Base-by-base conservation (phyloP, 2,888 invertebrate species). In the Callyntrura guangdongensis region DNA sequence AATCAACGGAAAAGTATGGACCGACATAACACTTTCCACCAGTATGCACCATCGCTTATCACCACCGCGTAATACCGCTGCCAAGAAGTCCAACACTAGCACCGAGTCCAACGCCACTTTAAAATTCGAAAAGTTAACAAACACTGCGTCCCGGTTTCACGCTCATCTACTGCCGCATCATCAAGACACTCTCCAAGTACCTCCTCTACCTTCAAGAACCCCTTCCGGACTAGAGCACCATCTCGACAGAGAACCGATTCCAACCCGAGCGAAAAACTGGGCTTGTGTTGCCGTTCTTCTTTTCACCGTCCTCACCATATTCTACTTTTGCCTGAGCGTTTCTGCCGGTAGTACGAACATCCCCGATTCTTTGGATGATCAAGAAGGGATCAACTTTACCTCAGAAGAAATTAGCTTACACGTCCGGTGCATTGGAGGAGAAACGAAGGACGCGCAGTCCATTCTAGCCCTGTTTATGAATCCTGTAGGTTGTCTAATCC, bases 221-320 rank as follows among this genome's bases (percentile, higher is more conserved):
- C 17, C 36, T 1, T 14, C 27, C 14, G 59, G 27, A 8, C 36
- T 69, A 9, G 27, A 49, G 2, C 49, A 77, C 53, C 22, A 53
- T 4, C 8, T 77, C 0, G 4, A n/a, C 49, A 64, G 22, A 12
- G 53, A 77, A 25, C 77, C 53, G 0, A 14, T 72, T 20, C 72
- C 72, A 72, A 17, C 17, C 17, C n/a, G 53, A 53, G 77, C 53
- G 0, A 53, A n/a, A 53, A 77, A 12, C n/a, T 77, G 77, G 77
- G 22, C 49, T 3, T 25, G 49, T 53, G 27, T 77, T 5, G 12
- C 53, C n/a, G 22, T 77, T 14, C 53, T 77, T 0, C 25, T 77
- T n/a, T 77, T 77, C 14, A 49, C 49, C 25, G 45, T 22, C 1
- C 53, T 77, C 49, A 77, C 77, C 2, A 1, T 53, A 9, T 27